phyloP scores from a whole-genome alignment of 2,113 vertebrate genomes.

The Acinonyx jubatus region DNA sequence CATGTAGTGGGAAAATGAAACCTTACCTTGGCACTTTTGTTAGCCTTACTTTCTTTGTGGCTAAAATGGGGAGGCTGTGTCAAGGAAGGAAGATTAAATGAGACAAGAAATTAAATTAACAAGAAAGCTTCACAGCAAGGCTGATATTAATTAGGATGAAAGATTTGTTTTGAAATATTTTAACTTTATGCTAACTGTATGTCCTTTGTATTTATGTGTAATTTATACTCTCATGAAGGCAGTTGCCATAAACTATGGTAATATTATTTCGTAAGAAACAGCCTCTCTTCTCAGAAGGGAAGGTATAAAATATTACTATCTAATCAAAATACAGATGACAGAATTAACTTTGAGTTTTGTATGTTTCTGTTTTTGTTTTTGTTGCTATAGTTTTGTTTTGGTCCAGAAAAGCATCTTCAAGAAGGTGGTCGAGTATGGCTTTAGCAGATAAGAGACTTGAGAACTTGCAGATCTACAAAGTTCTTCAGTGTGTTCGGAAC shows the following conservation, averaged over 20 bases:
- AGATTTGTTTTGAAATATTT: slow-evolving; percentile 29
- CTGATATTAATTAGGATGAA: background rate
- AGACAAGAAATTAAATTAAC: background rate
- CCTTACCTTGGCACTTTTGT: background rate
- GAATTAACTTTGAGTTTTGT: background rate
- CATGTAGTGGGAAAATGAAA: background rate
- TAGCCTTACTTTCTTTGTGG: background rate
- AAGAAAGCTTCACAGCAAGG: background rate
- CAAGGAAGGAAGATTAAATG: background rate
- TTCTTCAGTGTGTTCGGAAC: slow-evolving; percentile 90
- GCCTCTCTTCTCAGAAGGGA: background rate
- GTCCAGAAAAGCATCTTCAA: slow-evolving; percentile 69
- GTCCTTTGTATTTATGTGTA: background rate
- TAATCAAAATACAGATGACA: background rate
- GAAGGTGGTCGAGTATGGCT: slow-evolving; percentile 77
- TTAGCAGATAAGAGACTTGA: slow-evolving; percentile 86
- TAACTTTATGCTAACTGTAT: background rate
- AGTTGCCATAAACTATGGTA: background rate
- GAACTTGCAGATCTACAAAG: slow-evolving; percentile 92
- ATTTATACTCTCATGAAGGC: slow-evolving; percentile 30
- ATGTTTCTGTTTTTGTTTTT: slow-evolving; percentile 21
- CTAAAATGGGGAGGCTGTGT: background rate
- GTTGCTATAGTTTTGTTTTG: slow-evolving; percentile 34
- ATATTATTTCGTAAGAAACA: background rate
- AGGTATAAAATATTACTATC: background rate